phyloP scores from a whole-genome alignment of 2,797 vertebrate species.

The Ambastaia sidthimunki region DNA sequence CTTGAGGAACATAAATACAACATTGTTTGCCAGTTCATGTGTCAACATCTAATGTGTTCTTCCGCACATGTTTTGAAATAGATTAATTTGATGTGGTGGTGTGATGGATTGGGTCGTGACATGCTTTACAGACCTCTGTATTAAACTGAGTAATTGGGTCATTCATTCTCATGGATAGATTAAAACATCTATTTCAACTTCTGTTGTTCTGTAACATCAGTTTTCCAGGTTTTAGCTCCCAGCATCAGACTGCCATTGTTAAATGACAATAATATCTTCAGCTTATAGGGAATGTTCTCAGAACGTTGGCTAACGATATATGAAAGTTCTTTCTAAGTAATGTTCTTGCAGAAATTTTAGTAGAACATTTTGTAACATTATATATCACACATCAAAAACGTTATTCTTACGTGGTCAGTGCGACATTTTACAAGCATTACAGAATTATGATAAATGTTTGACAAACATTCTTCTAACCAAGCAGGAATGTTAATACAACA shows the following conservation, averaged over 20 bases:
- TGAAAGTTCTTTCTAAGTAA: too few relatives aligned
- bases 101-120: slow-evolving; percentile 48
- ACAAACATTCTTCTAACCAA: too few relatives aligned
- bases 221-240: slow-evolving; percentile 34
- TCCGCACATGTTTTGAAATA: slow-evolving; percentile 42
- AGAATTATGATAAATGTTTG: too few relatives aligned
- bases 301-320: too few relatives aligned
- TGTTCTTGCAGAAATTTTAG: too few relatives aligned
- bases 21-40: not conserved
- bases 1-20: not conserved
- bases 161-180: slow-evolving; percentile 52
- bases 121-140: slow-evolving; percentile 57
- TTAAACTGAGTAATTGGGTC: slow-evolving; percentile 43
- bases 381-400: too few relatives aligned
- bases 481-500: too few relatives aligned
- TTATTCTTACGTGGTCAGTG: too few relatives aligned
- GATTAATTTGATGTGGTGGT: slow-evolving; percentile 52
- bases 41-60: slow-evolving; percentile 43
- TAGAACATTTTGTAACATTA: too few relatives aligned
- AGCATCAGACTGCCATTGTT: slow-evolving; percentile 29
- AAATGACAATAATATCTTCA: slow-evolving; percentile 27
- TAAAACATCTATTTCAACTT: slow-evolving; percentile 50
- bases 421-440: too few relatives aligned
- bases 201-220: slow-evolving; percentile 40
- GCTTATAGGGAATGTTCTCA: too few relatives aligned